Conservation (phyloP, 2,113 vertebrate species). For the Rhizomys pruinosus region DNA sequence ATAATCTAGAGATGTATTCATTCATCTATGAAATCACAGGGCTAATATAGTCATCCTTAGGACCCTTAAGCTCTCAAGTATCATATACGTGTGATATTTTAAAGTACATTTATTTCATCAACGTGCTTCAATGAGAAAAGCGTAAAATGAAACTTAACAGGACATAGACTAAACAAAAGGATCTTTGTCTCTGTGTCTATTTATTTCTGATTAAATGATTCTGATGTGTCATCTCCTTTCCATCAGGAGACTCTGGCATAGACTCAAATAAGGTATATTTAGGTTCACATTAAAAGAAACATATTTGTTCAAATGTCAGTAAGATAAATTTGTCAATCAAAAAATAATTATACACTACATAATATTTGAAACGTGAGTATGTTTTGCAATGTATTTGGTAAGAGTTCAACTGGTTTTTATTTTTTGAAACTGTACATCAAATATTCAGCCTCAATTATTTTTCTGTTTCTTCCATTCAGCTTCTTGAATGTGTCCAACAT, state of each 20-base stretch:
- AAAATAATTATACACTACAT: neutral
- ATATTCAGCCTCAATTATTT: neutral
- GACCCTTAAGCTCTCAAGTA: neutral
- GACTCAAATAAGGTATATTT: neutral
- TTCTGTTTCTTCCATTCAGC: neutral
- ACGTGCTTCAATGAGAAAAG: neutral
- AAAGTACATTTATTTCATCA: neutral
- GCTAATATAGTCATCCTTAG: neutral
- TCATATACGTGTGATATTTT: neutral
- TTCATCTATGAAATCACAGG: neutral
- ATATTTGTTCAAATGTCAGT: neutral
- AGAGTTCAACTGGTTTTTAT: neutral
- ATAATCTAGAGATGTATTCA: fast-evolving
- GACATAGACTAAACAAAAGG: neutral
- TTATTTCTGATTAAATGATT: neutral
- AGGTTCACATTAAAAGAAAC: neutral
- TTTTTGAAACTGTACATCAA: neutral
- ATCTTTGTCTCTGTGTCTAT: neutral
- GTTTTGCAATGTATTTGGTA: neutral
- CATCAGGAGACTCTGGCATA: neutral
- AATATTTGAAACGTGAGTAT: neutral
- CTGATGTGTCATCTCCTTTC: neutral
- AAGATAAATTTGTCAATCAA: neutral
- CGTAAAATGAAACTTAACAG: neutral
- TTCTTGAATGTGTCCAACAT: neutral